Evolutionary conservation across 1,140 invertebrate species (phyloP).

Genomic region (Physella acuta): DNA sequence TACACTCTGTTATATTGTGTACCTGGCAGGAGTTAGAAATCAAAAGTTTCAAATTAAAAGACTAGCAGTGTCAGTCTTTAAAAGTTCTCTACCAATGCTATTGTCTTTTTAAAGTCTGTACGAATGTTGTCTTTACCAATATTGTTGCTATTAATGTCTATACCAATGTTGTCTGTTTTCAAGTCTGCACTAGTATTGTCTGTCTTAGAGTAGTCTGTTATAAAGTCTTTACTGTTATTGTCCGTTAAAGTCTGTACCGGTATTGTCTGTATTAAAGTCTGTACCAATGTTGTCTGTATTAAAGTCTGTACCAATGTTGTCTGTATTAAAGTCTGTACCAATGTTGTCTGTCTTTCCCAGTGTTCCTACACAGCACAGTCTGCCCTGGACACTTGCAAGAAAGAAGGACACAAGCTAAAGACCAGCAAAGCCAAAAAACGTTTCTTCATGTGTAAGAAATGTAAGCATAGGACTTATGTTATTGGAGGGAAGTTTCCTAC

Average conservation of each 20-base stretch:
- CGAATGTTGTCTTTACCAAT: background rate
- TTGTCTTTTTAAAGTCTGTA: background rate
- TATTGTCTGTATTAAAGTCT: background rate
- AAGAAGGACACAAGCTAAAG: conserved; percentile 75
- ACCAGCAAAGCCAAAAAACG: conserved; percentile 77
- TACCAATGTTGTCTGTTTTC: background rate
- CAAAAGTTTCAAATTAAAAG: no score
- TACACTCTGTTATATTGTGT: no score
- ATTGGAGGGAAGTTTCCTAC: conserved; percentile 74
- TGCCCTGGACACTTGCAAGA: conserved; percentile 79
- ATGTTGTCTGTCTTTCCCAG: conserved; percentile 57
- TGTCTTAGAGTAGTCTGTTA: background rate
- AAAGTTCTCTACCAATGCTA: background rate
- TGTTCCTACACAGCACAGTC: conserved; percentile 89
- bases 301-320: background rate
- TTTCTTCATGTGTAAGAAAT: conserved; percentile 88
- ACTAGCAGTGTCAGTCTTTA: background rate
- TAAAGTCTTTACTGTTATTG: no score
- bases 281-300: background rate
- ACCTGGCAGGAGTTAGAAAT: no score
- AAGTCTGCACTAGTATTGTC: background rate
- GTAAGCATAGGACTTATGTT: conserved; percentile 76
- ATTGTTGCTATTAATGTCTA: background rate
- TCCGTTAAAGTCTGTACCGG: background rate
- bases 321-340: background rate